Conservation (phyloP, 2,797 vertebrate genomes). For the Poecilia wingei region DNA sequence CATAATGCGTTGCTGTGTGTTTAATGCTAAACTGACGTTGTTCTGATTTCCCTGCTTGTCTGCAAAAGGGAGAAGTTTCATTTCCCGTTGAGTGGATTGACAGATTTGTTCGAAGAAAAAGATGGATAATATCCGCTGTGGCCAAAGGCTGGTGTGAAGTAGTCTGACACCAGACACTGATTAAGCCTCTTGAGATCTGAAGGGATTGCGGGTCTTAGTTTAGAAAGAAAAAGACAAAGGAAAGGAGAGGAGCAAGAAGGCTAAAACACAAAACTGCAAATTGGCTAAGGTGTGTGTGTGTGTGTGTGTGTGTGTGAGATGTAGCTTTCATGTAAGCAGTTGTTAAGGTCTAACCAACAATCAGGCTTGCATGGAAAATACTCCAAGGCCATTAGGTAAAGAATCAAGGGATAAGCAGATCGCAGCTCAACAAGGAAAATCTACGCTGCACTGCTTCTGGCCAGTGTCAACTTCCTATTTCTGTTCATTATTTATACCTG, state of each 20-base stretch:
- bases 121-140: conserved; percentile 81
- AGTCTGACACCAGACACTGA: conserved; percentile 82
- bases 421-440: conserved; percentile 49
- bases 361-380: conserved; percentile 65
- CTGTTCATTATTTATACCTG: conserved; percentile 50
- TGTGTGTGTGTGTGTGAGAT: conserved; percentile 59
- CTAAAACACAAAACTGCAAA: conserved; percentile 73
- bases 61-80: conserved; percentile 72
- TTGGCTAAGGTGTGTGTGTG: conserved; percentile 71
- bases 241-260: conserved; percentile 53
- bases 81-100: conserved; percentile 80
- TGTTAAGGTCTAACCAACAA: conserved; percentile 64
- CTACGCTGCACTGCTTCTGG: conserved; percentile 44
- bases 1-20: conserved; percentile 45
- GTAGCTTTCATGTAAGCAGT: conserved; percentile 53
- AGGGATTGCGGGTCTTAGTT: conserved; percentile 79
- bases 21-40: conserved; percentile 59
- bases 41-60: conserved; percentile 51
- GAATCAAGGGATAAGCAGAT: conserved; percentile 56
- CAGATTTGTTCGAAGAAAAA: conserved; percentile 79
- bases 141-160: conserved; percentile 78
- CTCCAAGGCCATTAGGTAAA: conserved; percentile 54
- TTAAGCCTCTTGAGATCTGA: conserved; percentile 84
- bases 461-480: conserved; percentile 27
- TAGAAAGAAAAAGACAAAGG: conserved; percentile 62